Evolutionary conservation across 2,888 invertebrate species (phyloP).

Genomic region (Noctua pronuba): DNA sequence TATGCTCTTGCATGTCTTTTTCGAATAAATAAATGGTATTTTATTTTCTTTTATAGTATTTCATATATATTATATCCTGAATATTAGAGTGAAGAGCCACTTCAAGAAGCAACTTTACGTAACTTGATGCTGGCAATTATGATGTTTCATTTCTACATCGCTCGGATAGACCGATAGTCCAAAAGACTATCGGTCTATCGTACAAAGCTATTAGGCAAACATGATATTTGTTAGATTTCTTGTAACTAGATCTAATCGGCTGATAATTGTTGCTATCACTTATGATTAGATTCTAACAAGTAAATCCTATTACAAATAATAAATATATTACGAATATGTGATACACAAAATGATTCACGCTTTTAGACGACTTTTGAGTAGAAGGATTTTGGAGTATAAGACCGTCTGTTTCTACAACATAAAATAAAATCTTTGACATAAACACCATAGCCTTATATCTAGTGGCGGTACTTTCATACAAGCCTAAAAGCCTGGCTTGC

Average conservation of each 20-base stretch:
- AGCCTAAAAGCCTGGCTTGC: too few species aligned
- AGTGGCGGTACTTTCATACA: too few species aligned
- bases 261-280: conserved; percentile 11
- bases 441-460: conserved; percentile 1
- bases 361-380: too few species aligned
- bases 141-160: not conserved
- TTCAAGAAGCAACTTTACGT: too few species aligned
- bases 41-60: not conserved
- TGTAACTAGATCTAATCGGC: conserved; percentile 12
- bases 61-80: too few species aligned
- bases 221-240: conserved; percentile 8
- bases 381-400: too few species aligned
- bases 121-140: too few species aligned
- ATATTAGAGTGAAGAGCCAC: too few species aligned
- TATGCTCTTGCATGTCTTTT: not conserved
- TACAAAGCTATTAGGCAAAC: not conserved
- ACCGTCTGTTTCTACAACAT: too few species aligned
- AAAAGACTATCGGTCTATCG: not conserved
- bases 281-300: not conserved
- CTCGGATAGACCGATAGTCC: too few species aligned
- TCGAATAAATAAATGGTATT: not conserved
- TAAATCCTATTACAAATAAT: conserved; percentile 6
- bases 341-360: not conserved
- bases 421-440: conserved; percentile 5
- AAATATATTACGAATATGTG: not conserved